Evolutionary conservation across 2,797 vertebrate genomes (phyloP).

Genomic region (Trachurus trachurus): DNA sequence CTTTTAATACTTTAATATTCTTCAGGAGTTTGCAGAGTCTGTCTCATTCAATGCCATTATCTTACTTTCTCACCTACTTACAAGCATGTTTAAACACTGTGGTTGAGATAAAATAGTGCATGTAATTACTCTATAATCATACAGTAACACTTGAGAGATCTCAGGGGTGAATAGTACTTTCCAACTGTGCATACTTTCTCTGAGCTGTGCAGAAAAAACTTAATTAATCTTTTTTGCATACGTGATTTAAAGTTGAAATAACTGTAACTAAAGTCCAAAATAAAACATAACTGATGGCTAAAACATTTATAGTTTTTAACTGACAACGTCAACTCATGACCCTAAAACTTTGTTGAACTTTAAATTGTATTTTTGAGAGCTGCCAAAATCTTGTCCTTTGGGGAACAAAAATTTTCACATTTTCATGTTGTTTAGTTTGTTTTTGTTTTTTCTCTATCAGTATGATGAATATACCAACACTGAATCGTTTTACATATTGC

Average conservation of each 20-base stretch:
- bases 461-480: background rate
- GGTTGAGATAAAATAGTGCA: constrained; percentile 4
- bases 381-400: background rate
- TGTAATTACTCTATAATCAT: constrained; percentile 26
- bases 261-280: background rate
- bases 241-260: background rate
- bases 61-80: background rate
- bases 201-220: background rate
- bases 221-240: background rate
- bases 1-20: constrained; percentile 9
- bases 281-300: background rate
- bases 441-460: background rate
- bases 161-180: constrained; percentile 19
- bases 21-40: constrained; percentile 8
- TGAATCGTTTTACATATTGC: background rate
- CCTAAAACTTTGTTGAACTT: background rate
- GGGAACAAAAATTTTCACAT: background rate
- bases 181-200: constrained; percentile 4
- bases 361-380: background rate
- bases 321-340: background rate
- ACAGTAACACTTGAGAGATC: constrained; percentile 4
- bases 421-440: background rate
- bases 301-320: background rate
- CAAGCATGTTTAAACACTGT: constrained; percentile 6
- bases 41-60: constrained; percentile 5